A percentile compares a stretch with the other conserved stretches of the same genome.
These are phyloP conservation scores for Climacteris rufus DNA, from an alignment of 2,113 vertebrate genomes.

Conservation along the genomic window DNA sequence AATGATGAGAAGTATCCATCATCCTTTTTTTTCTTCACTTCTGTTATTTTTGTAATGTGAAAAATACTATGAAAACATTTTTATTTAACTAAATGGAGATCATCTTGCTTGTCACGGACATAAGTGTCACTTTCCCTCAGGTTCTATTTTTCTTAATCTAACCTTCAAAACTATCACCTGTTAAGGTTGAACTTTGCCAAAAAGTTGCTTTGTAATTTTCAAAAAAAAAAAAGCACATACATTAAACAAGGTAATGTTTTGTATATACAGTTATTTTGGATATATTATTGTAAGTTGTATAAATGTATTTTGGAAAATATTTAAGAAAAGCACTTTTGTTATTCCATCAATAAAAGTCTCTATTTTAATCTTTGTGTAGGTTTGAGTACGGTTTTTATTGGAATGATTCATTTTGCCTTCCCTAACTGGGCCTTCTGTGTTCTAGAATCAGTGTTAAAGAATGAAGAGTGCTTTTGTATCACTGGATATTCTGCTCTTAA, in stretches of 20 bases:
- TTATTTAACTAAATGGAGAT: constrained; percentile 72
- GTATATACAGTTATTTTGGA: constrained; percentile 96
- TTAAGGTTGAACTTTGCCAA: constrained; percentile 79
- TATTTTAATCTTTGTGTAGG: constrained; percentile 90
- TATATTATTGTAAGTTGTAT: constrained; percentile 98
- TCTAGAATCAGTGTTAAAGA: not conserved
- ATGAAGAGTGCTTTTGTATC: not conserved
- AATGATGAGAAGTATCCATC: constrained; percentile 22
- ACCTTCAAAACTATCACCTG: constrained; percentile 75
- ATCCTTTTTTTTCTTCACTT: constrained; percentile 43
- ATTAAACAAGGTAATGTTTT: constrained; percentile 81
- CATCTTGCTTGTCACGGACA: constrained; percentile 74
- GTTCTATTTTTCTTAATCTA: constrained; percentile 78
- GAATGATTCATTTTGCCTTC: not conserved
- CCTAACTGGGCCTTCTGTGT: not conserved
- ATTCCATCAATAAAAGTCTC: constrained; percentile 95
- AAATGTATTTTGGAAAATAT: constrained; percentile 92
- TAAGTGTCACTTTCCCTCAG: constrained; percentile 78
- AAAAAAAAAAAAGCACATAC: constrained; percentile 78
- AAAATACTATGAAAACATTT: constrained; percentile 65
- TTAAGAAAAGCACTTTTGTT: constrained; percentile 94
- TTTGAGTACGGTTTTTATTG: constrained; percentile 56
- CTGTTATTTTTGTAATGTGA: constrained; percentile 79
- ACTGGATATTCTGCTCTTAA: not conserved
- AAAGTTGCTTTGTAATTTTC: constrained; percentile 80